Evolutionary conservation across 2,113 vertebrate genomes (phyloP), one percentile per base, ranked within the genome.

Genomic region (Corythaeola cristata): DNA sequence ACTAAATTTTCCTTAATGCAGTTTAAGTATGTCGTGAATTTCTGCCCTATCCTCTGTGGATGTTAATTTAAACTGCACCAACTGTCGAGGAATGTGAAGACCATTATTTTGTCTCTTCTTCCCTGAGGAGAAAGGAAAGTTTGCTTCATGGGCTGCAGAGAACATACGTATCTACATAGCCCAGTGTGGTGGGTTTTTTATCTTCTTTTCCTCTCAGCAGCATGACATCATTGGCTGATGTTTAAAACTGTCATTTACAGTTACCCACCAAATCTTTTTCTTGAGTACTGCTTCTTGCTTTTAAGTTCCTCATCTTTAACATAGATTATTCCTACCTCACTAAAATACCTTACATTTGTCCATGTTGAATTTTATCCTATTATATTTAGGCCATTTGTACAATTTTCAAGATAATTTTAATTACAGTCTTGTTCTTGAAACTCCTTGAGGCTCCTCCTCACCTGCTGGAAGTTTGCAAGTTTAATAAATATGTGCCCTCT

Each of bases 71-170:
- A 64, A 62, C 8, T 39, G 11, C 23, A 90, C 9, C 41, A 82
- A 4, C 5, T 1, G 0, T 27, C 27, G 49, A 39, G 18, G 26
- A 58, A 35, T 0, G 0, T 69, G 8, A 88, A 47, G 80, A 35
- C 4, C 20, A 5, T 67, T 41, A 62, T 47, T 58, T 80, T 76
- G 28, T 45, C 24, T 58, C 28, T 33, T 68, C 32, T 56, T 45
- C 41, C 26, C 9, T 28, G 33, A 88, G 58, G 35, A 62, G 28
- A 21, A 77, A 68, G 16, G 26, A 58, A 32, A 66, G 5, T 8
- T 26, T 80, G 16, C 10, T 71, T 79, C 47, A 68, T 3, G 47
- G 58, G 22, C n/a, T 59, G 44, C 12, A 75, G 8, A 41, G 32
- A 50, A 2, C 17, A 20, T 27, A 8, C 4, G 4, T 2, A 56